A percentile compares a stretch with the other conserved stretches of the same genome.
Conservation (phyloP, 1,140 invertebrate genomes). For the Notospermus geniculatus region DNA sequence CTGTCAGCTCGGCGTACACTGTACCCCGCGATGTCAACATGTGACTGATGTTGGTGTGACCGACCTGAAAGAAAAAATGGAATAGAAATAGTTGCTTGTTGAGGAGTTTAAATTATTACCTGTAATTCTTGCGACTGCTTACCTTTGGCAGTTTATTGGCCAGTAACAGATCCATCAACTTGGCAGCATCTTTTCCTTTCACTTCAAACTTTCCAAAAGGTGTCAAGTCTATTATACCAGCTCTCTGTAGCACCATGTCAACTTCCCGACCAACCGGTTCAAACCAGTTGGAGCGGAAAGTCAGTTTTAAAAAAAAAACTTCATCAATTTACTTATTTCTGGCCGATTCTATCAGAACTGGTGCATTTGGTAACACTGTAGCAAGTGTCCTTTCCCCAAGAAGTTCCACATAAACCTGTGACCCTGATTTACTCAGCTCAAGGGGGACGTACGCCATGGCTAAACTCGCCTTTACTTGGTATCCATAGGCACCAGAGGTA, state of each 20-base stretch:
- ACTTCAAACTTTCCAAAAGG: conserved; percentile 52
- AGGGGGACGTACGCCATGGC: conserved; percentile 51
- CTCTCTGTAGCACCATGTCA: conserved; percentile 36
- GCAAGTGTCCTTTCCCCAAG: conserved; percentile 35
- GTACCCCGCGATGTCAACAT: conserved; percentile 44
- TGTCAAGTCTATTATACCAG: conserved; percentile 50
- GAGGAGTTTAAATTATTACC: conserved; percentile 2
- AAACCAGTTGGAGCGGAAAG: conserved; percentile 57
- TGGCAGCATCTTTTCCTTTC: conserved; percentile 33
- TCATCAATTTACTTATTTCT: conserved; percentile 7
- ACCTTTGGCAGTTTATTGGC: conserved; percentile 51
- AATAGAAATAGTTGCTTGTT: conserved; percentile 4
- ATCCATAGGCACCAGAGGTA: conserved; percentile 49
- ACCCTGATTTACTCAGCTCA: conserved; percentile 31
- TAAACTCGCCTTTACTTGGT: conserved; percentile 33
- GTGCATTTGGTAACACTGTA: conserved; percentile 25
- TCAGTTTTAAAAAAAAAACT: too few relatives aligned
- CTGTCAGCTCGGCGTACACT: conserved; percentile 53
- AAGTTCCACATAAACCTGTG: conserved; percentile 43
- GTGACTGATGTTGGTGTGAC: conserved; percentile 45
- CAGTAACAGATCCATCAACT: conserved; percentile 41
- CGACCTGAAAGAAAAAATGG: conserved; percentile 31
- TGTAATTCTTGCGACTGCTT: not conserved
- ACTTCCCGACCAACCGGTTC: conserved; percentile 43
- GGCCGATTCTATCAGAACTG: conserved; percentile 17